Base-by-base conservation (phyloP, 2,113 vertebrate species). In the Semnopithecus entellus region DNA sequence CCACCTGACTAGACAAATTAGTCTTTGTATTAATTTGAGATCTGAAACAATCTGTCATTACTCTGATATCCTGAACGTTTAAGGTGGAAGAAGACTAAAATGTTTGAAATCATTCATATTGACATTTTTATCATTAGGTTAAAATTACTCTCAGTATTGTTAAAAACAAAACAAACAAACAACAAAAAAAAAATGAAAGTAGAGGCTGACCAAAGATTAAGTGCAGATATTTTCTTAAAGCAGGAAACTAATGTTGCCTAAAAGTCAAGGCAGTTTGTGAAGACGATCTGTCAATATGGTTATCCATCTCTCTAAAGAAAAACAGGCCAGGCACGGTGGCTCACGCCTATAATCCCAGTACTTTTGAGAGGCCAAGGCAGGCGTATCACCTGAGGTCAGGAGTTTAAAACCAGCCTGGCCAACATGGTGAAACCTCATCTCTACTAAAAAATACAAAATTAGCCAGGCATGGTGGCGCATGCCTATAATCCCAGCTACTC, bases 71-170 rank as follows among this genome's bases (percentile, higher is more conserved):
- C 25, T 90, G 45, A 79, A 43, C 88, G 32, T 75, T 96, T 98
- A 95, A 90, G 57, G 38, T 85, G 25, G 32, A 78, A 82, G n/a
- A 95, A 86, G 35, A 76, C 64, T 91, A 73, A 90, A 72, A 85
- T 92, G 3, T 59, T 79, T 88, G 20, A 83, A 95, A 84, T 81
- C 0, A 0, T 90, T 85, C 38, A 55, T 68, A 90, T 89, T 90
- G 81, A 90, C 82, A 40, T 83, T 88, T 93, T 95, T 91, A 43
- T 80, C 66, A 64, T 91, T 83, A 84, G 88, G 32, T 84, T 90
- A 86, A 88, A 86, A 79, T 87, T 45, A 95, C 35, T 43, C 27
- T 88, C 75, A 88, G 43, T 90, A 50, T 75, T 88, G 9, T 95
- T 38, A 1, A 45, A 82, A 79, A 85, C 45, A 89, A 73, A 83